Conservation (phyloP, 1,140 invertebrate species). For the Zaprionus vittiger region DNA sequence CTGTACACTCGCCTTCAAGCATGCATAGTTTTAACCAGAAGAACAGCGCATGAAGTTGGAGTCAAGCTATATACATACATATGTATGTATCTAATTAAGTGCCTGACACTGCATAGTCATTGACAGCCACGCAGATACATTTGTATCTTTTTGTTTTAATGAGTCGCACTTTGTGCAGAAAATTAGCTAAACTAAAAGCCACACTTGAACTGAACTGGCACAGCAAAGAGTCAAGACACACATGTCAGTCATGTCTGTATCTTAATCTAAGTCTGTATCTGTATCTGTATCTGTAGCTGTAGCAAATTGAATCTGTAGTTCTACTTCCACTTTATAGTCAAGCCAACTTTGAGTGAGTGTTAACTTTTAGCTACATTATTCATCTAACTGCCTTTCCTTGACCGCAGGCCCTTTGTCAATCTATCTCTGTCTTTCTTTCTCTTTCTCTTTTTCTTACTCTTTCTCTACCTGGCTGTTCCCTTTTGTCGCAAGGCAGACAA, state of each 20-base stretch:
- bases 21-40: background rate
- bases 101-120: background rate
- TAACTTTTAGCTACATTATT: background rate
- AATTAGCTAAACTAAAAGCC: conserved; percentile 41
- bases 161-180: conserved; percentile 28
- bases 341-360: background rate
- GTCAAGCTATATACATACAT: background rate
- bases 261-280: conserved; percentile 18
- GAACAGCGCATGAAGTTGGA: background rate
- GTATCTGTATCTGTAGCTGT: background rate
- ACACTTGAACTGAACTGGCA: conserved; percentile 47
- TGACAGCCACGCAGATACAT: conserved; percentile 29
- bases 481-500: conserved; percentile 22
- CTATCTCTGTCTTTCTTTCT: background rate
- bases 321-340: background rate
- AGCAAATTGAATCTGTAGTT: conserved; percentile 15
- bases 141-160: conserved; percentile 39
- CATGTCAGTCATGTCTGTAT: background rate
- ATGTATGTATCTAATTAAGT: conserved; percentile 3
- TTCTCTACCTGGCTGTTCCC: conserved; percentile 10
- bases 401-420: conserved; percentile 13
- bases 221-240: conserved; percentile 36
- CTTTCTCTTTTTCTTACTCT: background rate
- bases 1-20: background rate
- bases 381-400: conserved; percentile 18